Percentiles rank a stretch among this genome's conserved stretches.
Conservation (phyloP, 1,140 invertebrate species). For the Drosophila nikananu region DNA sequence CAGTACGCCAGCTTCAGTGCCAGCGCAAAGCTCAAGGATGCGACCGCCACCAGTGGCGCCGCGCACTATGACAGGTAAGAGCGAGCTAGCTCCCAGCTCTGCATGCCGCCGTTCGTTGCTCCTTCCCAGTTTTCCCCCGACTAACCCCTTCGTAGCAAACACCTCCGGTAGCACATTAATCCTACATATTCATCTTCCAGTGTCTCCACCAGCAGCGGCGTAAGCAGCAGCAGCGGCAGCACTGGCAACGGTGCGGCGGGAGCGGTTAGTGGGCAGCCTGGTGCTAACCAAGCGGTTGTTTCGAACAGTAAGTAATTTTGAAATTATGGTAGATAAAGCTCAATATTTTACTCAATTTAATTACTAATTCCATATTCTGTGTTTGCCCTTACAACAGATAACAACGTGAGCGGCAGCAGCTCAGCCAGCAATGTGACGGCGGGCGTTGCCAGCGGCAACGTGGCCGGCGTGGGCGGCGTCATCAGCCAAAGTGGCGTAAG, state of each 20-base stretch:
- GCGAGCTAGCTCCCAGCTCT: neutral
- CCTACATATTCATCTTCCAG: slow-evolving; percentile 39
- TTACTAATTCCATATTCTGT: neutral
- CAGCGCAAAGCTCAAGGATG: slow-evolving; percentile 82
- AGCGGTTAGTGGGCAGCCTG: slow-evolving; percentile 51
- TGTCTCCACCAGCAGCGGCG: slow-evolving; percentile 86
- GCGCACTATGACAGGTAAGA: slow-evolving; percentile 83
- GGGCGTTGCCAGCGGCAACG: slow-evolving; percentile 60
- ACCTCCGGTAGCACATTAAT: slow-evolving; percentile 5
- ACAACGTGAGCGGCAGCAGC: slow-evolving; percentile 76
- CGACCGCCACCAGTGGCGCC: slow-evolving; percentile 63
- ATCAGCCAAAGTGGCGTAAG: slow-evolving; percentile 70
- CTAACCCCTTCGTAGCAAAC: slow-evolving; percentile 14
- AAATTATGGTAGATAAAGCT: neutral
- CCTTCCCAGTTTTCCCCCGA: neutral
- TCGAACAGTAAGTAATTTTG: slow-evolving; percentile 85
- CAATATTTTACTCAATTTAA: neutral
- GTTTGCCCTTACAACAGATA: slow-evolving; percentile 34
- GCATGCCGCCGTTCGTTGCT: slow-evolving; percentile 25
- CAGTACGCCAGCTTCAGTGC: slow-evolving; percentile 85
- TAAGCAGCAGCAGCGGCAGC: slow-evolving; percentile 86
- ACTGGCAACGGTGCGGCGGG: slow-evolving; percentile 80
- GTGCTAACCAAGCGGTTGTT: slow-evolving; percentile 85
- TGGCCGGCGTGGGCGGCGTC: slow-evolving; percentile 53
- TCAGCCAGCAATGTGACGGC: slow-evolving; percentile 64